A percentile compares a stretch with the other conserved stretches of the same genome.
These are phyloP conservation scores for Phrynocephalus versicolor DNA, from an alignment of 2,113 vertebrate species.

Conservation along the genomic window DNA sequence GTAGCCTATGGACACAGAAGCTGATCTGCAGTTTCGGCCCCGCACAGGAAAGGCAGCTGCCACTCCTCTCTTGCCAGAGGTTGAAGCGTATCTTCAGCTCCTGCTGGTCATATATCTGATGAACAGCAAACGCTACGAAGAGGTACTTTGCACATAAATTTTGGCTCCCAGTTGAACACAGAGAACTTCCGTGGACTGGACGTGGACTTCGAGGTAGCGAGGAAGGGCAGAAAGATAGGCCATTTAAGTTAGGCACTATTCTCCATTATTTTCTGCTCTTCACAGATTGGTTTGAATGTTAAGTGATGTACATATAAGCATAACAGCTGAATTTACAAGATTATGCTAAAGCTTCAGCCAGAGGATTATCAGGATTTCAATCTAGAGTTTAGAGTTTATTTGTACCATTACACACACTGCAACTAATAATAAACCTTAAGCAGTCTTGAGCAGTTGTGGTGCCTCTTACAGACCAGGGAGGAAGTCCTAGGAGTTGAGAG, in stretches of 20 bases:
- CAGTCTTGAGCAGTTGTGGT: background rate
- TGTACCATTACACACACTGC: background rate
- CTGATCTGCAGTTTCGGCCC: conserved; percentile 91
- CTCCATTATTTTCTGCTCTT: background rate
- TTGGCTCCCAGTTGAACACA: background rate
- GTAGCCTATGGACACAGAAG: conserved; percentile 94
- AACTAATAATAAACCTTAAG: background rate
- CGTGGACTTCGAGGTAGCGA: background rate
- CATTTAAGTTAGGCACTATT: background rate
- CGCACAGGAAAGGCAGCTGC: conserved; percentile 90
- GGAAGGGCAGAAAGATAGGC: background rate
- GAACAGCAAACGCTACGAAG: conserved; percentile 89
- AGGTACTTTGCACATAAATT: conserved; percentile 73
- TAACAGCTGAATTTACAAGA: background rate
- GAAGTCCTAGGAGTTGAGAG: background rate
- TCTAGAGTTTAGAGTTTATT: background rate
- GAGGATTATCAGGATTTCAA: too few relatives aligned
- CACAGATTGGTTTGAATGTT: background rate
- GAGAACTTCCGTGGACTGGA: background rate
- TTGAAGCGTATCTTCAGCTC: conserved; percentile 93
- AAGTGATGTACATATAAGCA: too few relatives aligned
- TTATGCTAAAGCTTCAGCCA: background rate
- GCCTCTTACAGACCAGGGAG: background rate
- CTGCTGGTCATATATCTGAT: conserved; percentile 93
- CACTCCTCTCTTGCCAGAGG: conserved; percentile 89